Evolutionary conservation across 2,113 vertebrate species (phyloP).

Genomic region (Psammodynastes pulverulentus): DNA sequence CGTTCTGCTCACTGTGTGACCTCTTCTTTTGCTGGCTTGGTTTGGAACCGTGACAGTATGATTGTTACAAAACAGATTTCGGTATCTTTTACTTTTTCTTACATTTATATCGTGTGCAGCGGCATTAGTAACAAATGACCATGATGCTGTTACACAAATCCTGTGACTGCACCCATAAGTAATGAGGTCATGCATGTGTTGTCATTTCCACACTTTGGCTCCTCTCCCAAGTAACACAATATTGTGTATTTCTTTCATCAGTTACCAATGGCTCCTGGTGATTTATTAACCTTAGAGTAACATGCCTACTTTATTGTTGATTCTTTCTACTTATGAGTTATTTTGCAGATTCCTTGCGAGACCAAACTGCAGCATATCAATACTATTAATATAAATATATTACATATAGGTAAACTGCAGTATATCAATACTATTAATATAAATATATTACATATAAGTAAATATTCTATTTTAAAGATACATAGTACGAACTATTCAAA

Average conservation of each 20-base stretch:
- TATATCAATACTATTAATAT: background rate
- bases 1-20: too few species aligned
- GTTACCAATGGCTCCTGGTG: background rate
- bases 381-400: background rate
- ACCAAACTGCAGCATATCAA: background rate
- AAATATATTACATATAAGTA: background rate
- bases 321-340: background rate
- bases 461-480: background rate
- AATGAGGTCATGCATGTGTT: background rate
- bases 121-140: background rate
- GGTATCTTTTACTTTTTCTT: background rate
- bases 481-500: background rate
- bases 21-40: too few species aligned
- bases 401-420: background rate
- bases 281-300: background rate
- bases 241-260: background rate
- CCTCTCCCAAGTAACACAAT: background rate
- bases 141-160: background rate
- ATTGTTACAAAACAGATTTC: background rate
- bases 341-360: too few species aligned
- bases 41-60: too few species aligned
- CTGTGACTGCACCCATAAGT: background rate
- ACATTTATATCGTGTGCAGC: background rate
- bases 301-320: background rate
- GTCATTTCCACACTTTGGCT: background rate